phyloP scores from a whole-genome alignment of 2,888 invertebrate species.

The Synanthedon tipuliformis region DNA sequence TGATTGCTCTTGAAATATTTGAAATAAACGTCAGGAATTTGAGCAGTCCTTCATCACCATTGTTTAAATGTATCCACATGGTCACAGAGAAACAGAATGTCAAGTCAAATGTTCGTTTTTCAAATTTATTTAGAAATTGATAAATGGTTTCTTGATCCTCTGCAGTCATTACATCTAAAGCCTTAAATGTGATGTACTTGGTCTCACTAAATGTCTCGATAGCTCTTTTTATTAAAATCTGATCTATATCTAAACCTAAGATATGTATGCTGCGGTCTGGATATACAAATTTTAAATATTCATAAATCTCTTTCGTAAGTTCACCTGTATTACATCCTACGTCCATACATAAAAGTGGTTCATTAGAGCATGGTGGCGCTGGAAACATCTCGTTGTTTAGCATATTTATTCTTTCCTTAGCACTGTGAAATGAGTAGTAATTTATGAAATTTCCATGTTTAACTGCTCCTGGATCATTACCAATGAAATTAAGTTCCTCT shows the following conservation, averaged over 20 bases:
- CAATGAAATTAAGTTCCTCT: slow-evolving; percentile 49
- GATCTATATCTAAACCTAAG: slow-evolving; percentile 83
- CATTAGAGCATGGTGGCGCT: slow-evolving; percentile 7
- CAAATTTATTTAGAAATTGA: slow-evolving; percentile 49
- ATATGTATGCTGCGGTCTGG: slow-evolving; percentile 44
- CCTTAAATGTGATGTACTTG: slow-evolving; percentile 63
- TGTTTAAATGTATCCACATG: slow-evolving; percentile 92
- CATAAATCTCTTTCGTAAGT: slow-evolving; percentile 72
- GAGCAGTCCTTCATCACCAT: slow-evolving; percentile 79
- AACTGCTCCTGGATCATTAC: slow-evolving; percentile 80
- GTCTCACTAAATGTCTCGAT: slow-evolving; percentile 50
- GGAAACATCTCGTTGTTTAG: slow-evolving; percentile 58
- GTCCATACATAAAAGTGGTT: slow-evolving; percentile 70
- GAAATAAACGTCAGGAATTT: slow-evolving; percentile 72
- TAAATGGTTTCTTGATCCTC: slow-evolving; percentile 38
- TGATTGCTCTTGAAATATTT: slow-evolving; percentile 63
- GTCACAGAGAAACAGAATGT: slow-evolving; percentile 86
- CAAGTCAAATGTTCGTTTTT: slow-evolving; percentile 71
- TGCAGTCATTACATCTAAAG: slow-evolving; percentile 71
- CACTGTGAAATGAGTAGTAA: slow-evolving; percentile 85
- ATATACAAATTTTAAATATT: slow-evolving; percentile 57
- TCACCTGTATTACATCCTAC: slow-evolving; percentile 86
- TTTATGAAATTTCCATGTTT: slow-evolving; percentile 88
- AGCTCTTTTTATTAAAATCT: slow-evolving; percentile 76
- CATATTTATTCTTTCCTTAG: slow-evolving; percentile 74